Base-by-base conservation (phyloP, 2,888 invertebrate species). In the Ariolimax columbianus region DNA sequence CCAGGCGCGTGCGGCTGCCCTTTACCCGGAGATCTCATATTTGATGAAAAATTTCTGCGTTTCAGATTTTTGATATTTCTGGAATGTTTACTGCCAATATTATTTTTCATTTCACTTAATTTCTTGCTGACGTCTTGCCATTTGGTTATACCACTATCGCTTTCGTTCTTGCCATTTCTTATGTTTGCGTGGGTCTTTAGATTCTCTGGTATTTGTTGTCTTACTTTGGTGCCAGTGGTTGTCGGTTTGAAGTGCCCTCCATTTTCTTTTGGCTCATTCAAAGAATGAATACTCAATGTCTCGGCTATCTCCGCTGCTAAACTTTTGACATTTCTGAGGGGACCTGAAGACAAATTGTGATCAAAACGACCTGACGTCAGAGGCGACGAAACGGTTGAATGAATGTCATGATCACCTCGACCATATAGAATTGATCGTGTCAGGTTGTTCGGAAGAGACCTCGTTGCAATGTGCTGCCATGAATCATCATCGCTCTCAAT, bases 401-500 rank as follows among this genome's bases (percentile, higher is more conserved):
- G 23, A 30, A 77, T 55, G 7, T 55, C 59, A 77, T 33, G 38
- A 11, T 77, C 77, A 2, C 77, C 77, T 7, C 38, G 77, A 26
- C 77, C 77, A 77, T 38, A 11, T 33, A 36, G 0, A 7, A 59
- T 59, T 3, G 38, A 59, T 1, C 26, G 17, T 14, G 36, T 77
- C 14, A 59, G 55, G 23, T 77, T 77, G 23, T 26, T 36, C 2
- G 77, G 59, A 77, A 55, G 77, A 0, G 55, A 59, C 26, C 59
- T 38, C 1, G 55, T 55, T 9, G 77, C 77, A 0, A 19, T 77
- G 36, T 59, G 33, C 36, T 77, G 55, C 77, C 77, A 77, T 26
- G 77, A 59, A 11, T 77, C 77, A 36, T 77, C 77, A 36, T 77
- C 77, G n/a, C 77, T 77, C 23, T 59, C 77, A 77, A 59, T 77